phyloP scores from a whole-genome alignment of 2,797 vertebrate genomes.

The Xiphorhynchus erythropygius region DNA sequence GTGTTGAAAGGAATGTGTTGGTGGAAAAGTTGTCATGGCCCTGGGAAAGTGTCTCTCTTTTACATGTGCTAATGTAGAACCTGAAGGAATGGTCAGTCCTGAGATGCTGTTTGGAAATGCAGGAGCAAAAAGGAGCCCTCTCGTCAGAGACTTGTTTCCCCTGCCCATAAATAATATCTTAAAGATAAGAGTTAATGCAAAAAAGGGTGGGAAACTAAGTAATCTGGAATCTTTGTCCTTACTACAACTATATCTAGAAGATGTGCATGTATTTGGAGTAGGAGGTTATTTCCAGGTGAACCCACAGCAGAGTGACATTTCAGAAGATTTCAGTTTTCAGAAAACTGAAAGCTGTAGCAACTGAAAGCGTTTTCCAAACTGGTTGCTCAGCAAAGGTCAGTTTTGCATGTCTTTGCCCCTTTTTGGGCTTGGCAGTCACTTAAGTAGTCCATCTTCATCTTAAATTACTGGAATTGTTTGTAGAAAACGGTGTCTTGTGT shows the following conservation, averaged over 20 bases:
- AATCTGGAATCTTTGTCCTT: not conserved
- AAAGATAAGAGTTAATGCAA: not conserved
- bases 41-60: not conserved
- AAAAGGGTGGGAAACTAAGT: not conserved
- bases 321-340: not conserved
- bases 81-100: not conserved
- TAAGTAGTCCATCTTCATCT: accelerated
- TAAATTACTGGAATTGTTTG: not conserved
- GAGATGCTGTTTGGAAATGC: not conserved
- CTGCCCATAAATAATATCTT: accelerated
- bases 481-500: not conserved
- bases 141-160: accelerated
- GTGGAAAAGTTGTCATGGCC: not conserved
- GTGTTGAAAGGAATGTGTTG: not conserved
- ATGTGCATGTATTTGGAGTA: not conserved
- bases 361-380: not conserved
- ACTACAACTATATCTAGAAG: accelerated
- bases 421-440: not conserved
- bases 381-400: not conserved
- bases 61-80: accelerated
- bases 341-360: not conserved
- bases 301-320: not conserved
- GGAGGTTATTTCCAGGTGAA: not conserved
- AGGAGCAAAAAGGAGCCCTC: not conserved
- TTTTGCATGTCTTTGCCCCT: not conserved